Conservation (phyloP, 2,797 vertebrate genomes). For the Eupleurogrammus muticus region DNA sequence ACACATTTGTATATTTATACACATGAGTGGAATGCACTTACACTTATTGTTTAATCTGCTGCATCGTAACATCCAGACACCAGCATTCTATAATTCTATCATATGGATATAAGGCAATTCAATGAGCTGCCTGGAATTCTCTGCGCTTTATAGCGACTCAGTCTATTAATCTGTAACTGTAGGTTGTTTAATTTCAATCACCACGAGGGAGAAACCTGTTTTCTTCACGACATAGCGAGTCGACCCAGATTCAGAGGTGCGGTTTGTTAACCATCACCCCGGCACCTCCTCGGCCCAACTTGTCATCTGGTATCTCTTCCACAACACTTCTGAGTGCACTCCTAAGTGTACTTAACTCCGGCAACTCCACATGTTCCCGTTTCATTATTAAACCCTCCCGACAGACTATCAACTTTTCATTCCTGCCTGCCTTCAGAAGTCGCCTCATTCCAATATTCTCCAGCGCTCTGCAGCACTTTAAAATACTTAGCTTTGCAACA, state of each 20-base stretch:
- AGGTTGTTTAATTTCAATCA: slow-evolving; percentile 15
- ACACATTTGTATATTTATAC: slow-evolving; percentile 50
- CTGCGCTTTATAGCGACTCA: slow-evolving; percentile 7
- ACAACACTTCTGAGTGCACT: slow-evolving; percentile 76
- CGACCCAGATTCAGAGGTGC: slow-evolving; percentile 59
- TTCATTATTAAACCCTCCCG: slow-evolving; percentile 81
- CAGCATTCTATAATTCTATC: slow-evolving; percentile 30
- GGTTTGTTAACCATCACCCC: slow-evolving; percentile 61
- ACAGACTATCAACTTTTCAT: slow-evolving; percentile 74
- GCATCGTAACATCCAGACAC: slow-evolving; percentile 49
- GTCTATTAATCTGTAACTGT: slow-evolving; percentile 18
- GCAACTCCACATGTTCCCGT: slow-evolving; percentile 69
- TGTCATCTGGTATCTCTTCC: slow-evolving; percentile 72
- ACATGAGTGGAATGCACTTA: slow-evolving; percentile 38
- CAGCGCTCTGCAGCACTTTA: slow-evolving; percentile 61
- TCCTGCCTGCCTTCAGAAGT: slow-evolving; percentile 54
- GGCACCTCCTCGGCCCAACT: slow-evolving; percentile 58
- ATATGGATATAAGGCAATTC: slow-evolving; percentile 31
- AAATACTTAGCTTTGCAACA: slow-evolving; percentile 64
- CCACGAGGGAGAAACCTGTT: slow-evolving; percentile 38
- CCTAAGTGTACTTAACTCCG: slow-evolving; percentile 77
- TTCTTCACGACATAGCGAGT: slow-evolving; percentile 21
- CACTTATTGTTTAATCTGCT: slow-evolving; percentile 50
- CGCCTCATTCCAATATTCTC: slow-evolving; percentile 59
- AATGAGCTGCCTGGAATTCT: slow-evolving; percentile 23